Percentiles rank a stretch among this genome's conserved stretches.
Evolutionary conservation across 2,113 vertebrate species (phyloP).

Genomic region (Sisor rabdophorus): DNA sequence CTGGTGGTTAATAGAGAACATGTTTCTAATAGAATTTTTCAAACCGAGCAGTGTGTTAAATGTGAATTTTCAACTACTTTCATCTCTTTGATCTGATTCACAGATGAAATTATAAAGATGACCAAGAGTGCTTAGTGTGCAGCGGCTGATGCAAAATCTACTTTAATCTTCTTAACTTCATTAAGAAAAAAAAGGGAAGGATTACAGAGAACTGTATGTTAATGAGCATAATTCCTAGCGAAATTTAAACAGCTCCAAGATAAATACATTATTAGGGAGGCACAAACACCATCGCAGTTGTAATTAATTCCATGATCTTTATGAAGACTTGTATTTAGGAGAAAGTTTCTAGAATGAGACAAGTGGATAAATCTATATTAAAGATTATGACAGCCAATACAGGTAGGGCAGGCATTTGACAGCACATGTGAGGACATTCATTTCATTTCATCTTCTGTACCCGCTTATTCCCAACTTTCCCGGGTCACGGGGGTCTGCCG

Average conservation of each 20-base stretch:
- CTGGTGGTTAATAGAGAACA: constrained; percentile 20
- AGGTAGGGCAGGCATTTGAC: constrained; percentile 12
- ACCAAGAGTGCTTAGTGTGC: constrained; percentile 32
- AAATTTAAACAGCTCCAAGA: constrained; percentile 64
- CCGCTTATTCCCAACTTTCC: too few relatives aligned
- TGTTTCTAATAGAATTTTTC: constrained; percentile 23
- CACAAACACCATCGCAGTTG: constrained; percentile 66
- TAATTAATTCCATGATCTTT: constrained; percentile 66
- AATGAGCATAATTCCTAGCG: constrained; percentile 63
- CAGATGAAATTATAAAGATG: constrained; percentile 46
- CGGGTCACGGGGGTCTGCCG: too few relatives aligned
- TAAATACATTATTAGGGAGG: constrained; percentile 66
- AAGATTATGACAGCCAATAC: constrained; percentile 39
- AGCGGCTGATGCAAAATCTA: constrained; percentile 38
- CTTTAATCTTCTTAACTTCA: constrained; percentile 67
- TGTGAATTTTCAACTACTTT: constrained; percentile 49
- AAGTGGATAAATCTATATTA: constrained; percentile 53
- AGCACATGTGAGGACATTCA: neutral
- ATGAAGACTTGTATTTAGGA: constrained; percentile 53
- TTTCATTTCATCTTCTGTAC: too few relatives aligned
- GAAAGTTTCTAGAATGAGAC: constrained; percentile 47
- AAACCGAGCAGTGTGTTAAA: constrained; percentile 40
- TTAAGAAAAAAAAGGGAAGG: constrained; percentile 62
- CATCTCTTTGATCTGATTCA: constrained; percentile 46
- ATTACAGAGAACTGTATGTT: constrained; percentile 65